Evolutionary conservation across 1,140 invertebrate genomes (phyloP), one percentile per base, ranked within the genome.

Genomic region (Tyrophagus putrescentiae): DNA sequence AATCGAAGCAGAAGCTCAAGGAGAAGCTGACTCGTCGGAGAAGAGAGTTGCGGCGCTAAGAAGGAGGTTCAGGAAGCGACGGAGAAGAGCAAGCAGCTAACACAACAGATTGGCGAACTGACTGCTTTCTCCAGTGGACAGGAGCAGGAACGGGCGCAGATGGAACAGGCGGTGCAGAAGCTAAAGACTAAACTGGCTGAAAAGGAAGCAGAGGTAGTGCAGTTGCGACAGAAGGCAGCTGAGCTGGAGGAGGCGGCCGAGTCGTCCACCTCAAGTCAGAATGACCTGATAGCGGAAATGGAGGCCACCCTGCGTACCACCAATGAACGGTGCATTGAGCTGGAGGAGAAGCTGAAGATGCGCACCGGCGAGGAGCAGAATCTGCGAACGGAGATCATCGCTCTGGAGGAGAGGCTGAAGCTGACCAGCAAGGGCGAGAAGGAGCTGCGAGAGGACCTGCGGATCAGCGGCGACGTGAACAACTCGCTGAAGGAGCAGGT

Each of bases 321-420:
- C 27, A 13, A 27, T 3, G 52, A 54, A 3, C 27, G 25, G 28
- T 27, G 13, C 3, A 27, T 4, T 23, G 52, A 54, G 27, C 16
- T 54, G 27, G 4, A 54, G 39, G 52, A 54, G 28, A 54, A 54
- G 39, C 28, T 54, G 3, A 16, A 13, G 39, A 31, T 27, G 1
- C 3, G 28, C 3, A 16, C 32, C 5, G 25, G n/a, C 39, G 9
- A 27, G 11, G 52, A 54, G 21, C 52, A 54, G 39, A 34, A 54
- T 11, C 25, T 54, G 3, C 11, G 52, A 3, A 54, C 52, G 31
- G 27, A 54, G 39, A 23, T 54, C 1, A 54, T 54, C 21, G 16
- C n/a, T 4, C 36, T 62, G 59, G 48, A 62, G 16, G 58, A 61
- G 32, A 63, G 62, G 23, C 28, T 62, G 16, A 53, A 54, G 44